Conservation (phyloP, 1,140 invertebrate species). For the Pectinophora gossypiella region DNA sequence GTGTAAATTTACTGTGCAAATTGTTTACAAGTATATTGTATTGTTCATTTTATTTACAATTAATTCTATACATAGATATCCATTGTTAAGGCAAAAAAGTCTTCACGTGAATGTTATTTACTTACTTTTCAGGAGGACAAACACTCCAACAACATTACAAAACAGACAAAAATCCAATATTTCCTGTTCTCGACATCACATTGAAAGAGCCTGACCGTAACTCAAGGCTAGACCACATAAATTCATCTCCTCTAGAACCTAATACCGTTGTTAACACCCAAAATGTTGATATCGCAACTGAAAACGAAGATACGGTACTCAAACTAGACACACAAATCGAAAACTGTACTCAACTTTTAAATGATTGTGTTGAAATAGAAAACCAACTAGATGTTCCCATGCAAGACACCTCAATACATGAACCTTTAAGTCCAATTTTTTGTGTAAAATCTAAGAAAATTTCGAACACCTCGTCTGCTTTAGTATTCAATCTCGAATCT, state of each 20-base stretch:
- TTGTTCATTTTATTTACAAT: too few species aligned
- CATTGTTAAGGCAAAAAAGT: too few species aligned
- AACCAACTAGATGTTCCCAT: slow-evolving; percentile 10
- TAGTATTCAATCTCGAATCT: slow-evolving; percentile 39
- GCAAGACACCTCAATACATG: too few species aligned
- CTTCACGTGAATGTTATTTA: too few species aligned
- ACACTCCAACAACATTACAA: neutral
- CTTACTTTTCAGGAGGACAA: neutral
- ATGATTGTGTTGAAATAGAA: slow-evolving; percentile 16
- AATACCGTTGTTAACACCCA: neutral
- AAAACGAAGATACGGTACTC: neutral
- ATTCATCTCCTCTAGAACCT: neutral
- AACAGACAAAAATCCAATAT: too few species aligned
- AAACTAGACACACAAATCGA: slow-evolving; percentile 3
- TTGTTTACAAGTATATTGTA: too few species aligned
- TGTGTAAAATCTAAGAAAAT: slow-evolving; percentile 20
- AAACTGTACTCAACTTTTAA: slow-evolving; percentile 10
- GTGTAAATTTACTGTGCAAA: too few species aligned
- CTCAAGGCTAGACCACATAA: neutral
- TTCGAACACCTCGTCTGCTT: slow-evolving; percentile 21
- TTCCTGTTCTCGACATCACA: neutral
- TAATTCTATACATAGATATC: too few species aligned
- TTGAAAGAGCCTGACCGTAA: neutral
- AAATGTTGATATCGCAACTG: neutral
- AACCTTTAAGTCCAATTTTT: slow-evolving; percentile 22